A percentile compares a stretch with the other conserved stretches of the same genome.
phyloP scores from a whole-genome alignment of 2,113 vertebrate genomes.

The Chloroceryle aenea region DNA sequence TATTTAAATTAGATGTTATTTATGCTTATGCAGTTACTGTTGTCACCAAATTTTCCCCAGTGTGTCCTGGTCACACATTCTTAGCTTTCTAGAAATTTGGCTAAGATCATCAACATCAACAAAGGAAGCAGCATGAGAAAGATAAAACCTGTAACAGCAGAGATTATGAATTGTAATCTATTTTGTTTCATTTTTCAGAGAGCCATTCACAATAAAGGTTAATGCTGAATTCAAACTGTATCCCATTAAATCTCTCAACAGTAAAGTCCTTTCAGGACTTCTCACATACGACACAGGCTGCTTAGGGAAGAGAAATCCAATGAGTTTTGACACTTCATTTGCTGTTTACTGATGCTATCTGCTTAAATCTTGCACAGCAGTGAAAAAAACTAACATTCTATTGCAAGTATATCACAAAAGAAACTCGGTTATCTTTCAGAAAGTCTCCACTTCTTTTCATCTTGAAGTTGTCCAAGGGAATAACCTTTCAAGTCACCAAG shows the following conservation, averaged over 20 bases:
- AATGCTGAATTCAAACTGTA: neutral
- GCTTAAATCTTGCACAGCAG: neutral
- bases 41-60: neutral
- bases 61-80: neutral
- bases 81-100: neutral
- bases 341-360: neutral
- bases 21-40: neutral
- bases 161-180: neutral
- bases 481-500: neutral
- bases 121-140: neutral
- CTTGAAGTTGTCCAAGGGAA: neutral
- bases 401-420: neutral
- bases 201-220: neutral
- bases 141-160: neutral
- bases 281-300: neutral
- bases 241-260: neutral
- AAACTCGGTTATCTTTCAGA: neutral
- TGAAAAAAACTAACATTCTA: neutral
- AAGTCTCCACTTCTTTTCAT: neutral
- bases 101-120: neutral
- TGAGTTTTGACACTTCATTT: neutral
- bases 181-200: neutral
- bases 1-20: neutral
- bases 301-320: neutral
- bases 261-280: neutral